phyloP scores from a whole-genome alignment of 2,888 invertebrate genomes.

The Volucella bombylans region DNA sequence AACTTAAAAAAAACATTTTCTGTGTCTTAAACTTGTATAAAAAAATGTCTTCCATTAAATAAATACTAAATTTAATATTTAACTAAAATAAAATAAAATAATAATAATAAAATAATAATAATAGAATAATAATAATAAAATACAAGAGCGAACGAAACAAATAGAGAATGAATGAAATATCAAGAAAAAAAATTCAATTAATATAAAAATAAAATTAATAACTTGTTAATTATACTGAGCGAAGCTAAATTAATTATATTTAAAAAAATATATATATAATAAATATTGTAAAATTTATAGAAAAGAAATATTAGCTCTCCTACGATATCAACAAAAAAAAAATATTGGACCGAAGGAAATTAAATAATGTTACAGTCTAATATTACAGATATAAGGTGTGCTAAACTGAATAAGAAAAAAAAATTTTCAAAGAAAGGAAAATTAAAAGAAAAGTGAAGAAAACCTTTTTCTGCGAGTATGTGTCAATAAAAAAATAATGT shows the following conservation, averaged over 20 bases:
- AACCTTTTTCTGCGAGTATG: not conserved
- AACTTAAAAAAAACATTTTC: slow-evolving; percentile 80
- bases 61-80: slow-evolving; percentile 78
- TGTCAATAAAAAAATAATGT: slow-evolving; percentile 4
- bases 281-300: slow-evolving; percentile 70
- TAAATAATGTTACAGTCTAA: slow-evolving; percentile 64
- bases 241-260: slow-evolving; percentile 68
- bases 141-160: slow-evolving; percentile 68
- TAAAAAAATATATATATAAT: slow-evolving; percentile 52
- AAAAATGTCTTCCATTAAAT: slow-evolving; percentile 82
- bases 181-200: slow-evolving; percentile 21
- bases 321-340: slow-evolving; percentile 45
- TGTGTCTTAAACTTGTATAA: slow-evolving; percentile 83
- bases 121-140: slow-evolving; percentile 42
- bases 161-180: slow-evolving; percentile 60
- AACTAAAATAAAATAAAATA: slow-evolving; percentile 56
- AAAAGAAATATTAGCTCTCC: slow-evolving; percentile 26
- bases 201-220: slow-evolving; percentile 35
- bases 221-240: slow-evolving; percentile 71
- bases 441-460: slow-evolving; percentile 21
- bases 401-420: slow-evolving; percentile 28
- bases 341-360: slow-evolving; percentile 37
- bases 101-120: slow-evolving; percentile 56
- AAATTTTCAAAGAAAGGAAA: slow-evolving; percentile 21
- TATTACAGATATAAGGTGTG: slow-evolving; percentile 49